Percentiles rank a stretch among this genome's conserved stretches.
These are phyloP conservation scores for Pristionchus japonicus DNA, from an alignment of 2,888 invertebrate species.

Conservation along the genomic window DNA sequence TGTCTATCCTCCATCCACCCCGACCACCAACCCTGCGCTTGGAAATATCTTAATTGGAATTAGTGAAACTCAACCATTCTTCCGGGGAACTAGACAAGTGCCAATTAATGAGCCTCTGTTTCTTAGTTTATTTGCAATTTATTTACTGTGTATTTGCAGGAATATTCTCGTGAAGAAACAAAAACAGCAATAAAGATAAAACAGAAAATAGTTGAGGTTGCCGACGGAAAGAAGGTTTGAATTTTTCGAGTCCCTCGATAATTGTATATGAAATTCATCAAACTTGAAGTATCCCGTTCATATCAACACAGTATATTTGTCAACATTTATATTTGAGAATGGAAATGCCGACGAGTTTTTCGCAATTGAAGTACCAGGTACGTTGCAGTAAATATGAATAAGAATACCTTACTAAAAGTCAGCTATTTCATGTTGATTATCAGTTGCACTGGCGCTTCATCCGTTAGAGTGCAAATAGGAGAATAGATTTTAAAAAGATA, in stretches of 20 bases:
- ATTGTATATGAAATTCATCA: not conserved
- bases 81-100: too few species aligned
- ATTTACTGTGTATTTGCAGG: not conserved
- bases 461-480: not conserved
- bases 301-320: not conserved
- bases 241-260: too few species aligned
- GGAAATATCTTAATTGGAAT: too few species aligned
- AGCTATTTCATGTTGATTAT: too few species aligned
- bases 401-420: too few species aligned
- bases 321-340: not conserved
- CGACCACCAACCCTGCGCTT: too few species aligned
- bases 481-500: not conserved
- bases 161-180: not conserved
- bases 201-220: not conserved
- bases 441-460: too few species aligned
- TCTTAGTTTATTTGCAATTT: not conserved
- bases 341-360: not conserved
- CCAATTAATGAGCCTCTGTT: not conserved
- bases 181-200: not conserved
- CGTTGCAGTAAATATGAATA: not conserved
- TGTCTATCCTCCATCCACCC: too few species aligned
- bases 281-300: not conserved
- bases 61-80: too few species aligned
- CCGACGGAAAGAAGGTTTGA: not conserved
- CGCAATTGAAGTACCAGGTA: not conserved